These are phyloP conservation scores for Mesorhabditis belari DNA, from an alignment of 2,888 invertebrate genomes.

Conservation along the genomic window DNA sequence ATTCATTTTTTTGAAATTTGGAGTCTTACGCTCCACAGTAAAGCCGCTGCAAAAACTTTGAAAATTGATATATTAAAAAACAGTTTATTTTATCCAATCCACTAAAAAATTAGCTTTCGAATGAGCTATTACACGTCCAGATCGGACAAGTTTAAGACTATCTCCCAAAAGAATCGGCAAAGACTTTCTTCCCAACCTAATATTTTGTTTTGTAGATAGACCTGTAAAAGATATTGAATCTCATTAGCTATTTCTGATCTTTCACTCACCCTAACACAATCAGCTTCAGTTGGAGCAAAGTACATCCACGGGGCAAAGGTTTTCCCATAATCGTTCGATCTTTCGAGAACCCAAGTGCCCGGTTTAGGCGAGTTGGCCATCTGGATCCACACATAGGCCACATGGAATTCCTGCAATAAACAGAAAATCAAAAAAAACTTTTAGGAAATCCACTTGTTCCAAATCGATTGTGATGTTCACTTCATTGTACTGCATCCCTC, in stretches of 20 bases:
- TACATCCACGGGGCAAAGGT: slow-evolving; percentile 94
- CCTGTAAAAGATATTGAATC: slow-evolving; percentile 1
- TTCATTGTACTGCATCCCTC: slow-evolving; percentile 92
- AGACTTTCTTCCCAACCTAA: too few species aligned
- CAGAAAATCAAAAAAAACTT: not conserved
- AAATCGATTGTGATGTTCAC: slow-evolving; percentile 93
- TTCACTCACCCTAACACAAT: slow-evolving; percentile 64
- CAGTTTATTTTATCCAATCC: too few species aligned
- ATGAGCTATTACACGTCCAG: too few species aligned
- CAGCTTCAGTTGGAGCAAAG: slow-evolving; percentile 82
- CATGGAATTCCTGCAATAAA: slow-evolving; percentile 81
- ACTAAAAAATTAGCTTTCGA: too few species aligned
- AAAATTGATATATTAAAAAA: too few species aligned
- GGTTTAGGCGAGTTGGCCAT: slow-evolving; percentile 99
- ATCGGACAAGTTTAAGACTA: not conserved
- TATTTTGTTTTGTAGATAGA: too few species aligned
- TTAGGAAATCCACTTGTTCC: slow-evolving; percentile 74
- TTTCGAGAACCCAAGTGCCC: slow-evolving; percentile 89
- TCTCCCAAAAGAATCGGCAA: not conserved
- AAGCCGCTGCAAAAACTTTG: too few species aligned
- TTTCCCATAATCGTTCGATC: slow-evolving; percentile 81
- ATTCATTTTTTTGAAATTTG: too few species aligned
- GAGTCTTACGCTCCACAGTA: too few species aligned
- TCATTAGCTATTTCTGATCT: not conserved
- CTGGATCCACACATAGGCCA: slow-evolving; percentile 89